Percentiles rank a stretch among this genome's conserved stretches.
These are phyloP conservation scores for Endotricha flammealis DNA, from an alignment of 2,888 invertebrate species.

Conservation along the genomic window DNA sequence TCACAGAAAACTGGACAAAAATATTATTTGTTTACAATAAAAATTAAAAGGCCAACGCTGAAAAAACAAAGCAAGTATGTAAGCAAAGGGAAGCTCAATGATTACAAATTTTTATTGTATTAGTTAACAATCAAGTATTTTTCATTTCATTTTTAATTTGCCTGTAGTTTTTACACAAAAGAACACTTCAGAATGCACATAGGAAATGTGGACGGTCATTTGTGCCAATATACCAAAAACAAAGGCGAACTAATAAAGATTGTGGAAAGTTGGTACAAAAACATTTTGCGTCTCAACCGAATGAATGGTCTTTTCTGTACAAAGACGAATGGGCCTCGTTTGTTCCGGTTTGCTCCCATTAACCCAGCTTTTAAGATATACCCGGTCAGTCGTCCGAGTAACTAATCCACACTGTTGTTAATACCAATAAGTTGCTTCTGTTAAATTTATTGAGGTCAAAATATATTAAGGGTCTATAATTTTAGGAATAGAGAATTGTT, in stretches of 20 bases:
- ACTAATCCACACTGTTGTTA: conserved; percentile 41
- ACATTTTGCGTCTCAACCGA: conserved; percentile 7
- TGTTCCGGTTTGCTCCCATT: conserved; percentile 61
- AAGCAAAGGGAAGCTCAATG: too few relatives aligned
- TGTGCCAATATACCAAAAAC: conserved; percentile 4
- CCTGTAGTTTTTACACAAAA: too few relatives aligned
- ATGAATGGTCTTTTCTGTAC: conserved; percentile 18
- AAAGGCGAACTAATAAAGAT: conserved; percentile 9
- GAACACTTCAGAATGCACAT: not conserved
- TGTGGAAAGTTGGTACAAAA: conserved; percentile 9
- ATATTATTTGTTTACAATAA: too few relatives aligned
- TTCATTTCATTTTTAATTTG: too few relatives aligned
- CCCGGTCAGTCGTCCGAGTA: conserved; percentile 32
- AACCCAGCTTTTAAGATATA: conserved; percentile 52
- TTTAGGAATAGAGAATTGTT: too few relatives aligned
- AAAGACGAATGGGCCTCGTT: conserved; percentile 54
- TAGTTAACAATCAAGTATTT: too few relatives aligned
- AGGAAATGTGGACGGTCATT: conserved; percentile 1
- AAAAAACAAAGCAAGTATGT: too few relatives aligned
- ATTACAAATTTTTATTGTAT: too few relatives aligned
- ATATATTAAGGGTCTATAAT: too few relatives aligned
- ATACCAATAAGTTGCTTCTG: conserved; percentile 45
- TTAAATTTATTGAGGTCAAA: conserved; percentile 44
- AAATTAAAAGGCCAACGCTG: too few relatives aligned
- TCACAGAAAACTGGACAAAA: too few relatives aligned